These are phyloP conservation scores for Brachyalestes nurse DNA, from an alignment of 2,797 vertebrate genomes.

Conservation along the genomic window DNA sequence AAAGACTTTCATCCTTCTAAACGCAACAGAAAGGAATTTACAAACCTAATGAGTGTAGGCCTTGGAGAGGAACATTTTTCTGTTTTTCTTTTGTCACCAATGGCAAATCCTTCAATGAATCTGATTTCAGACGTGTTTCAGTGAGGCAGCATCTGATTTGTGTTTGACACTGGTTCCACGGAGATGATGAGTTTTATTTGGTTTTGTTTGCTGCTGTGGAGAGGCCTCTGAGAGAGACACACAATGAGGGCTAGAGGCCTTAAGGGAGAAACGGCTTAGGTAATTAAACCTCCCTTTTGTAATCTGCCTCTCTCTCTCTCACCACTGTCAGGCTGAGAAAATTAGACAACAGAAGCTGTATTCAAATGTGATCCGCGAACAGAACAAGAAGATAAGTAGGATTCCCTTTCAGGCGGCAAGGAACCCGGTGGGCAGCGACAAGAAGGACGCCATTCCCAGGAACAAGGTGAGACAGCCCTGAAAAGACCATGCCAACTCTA, in stretches of 20 bases:
- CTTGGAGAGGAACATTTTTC: slow-evolving; percentile 49
- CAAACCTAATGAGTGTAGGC: slow-evolving; percentile 69
- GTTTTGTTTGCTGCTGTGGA: slow-evolving; percentile 67
- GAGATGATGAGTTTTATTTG: slow-evolving; percentile 71
- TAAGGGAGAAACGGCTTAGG: slow-evolving; percentile 73
- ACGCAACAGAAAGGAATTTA: slow-evolving; percentile 64
- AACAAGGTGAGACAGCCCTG: slow-evolving; percentile 79
- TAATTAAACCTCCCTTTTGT: slow-evolving; percentile 79
- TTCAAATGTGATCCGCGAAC: slow-evolving; percentile 83
- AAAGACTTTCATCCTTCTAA: slow-evolving; percentile 59
- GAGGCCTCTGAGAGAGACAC: slow-evolving; percentile 60
- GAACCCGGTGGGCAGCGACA: slow-evolving; percentile 67
- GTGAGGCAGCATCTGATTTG: slow-evolving; percentile 51
- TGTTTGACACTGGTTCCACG: slow-evolving; percentile 69
- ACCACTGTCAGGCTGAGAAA: slow-evolving; percentile 83
- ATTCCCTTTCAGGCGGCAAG: slow-evolving; percentile 67
- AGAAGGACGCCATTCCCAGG: slow-evolving; percentile 70
- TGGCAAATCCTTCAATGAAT: slow-evolving; percentile 41
- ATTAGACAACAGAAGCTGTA: slow-evolving; percentile 87
- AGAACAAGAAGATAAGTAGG: slow-evolving; percentile 82
- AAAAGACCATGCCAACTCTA: neutral
- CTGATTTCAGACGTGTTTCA: slow-evolving; percentile 44
- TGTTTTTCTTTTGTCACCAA: slow-evolving; percentile 45
- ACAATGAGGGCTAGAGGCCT: slow-evolving; percentile 69
- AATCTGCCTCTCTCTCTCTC: slow-evolving; percentile 68